A percentile compares a stretch with the other conserved stretches of the same genome.
phyloP scores from a whole-genome alignment of 2,888 invertebrate species.

The Scrobipalpa costella region DNA sequence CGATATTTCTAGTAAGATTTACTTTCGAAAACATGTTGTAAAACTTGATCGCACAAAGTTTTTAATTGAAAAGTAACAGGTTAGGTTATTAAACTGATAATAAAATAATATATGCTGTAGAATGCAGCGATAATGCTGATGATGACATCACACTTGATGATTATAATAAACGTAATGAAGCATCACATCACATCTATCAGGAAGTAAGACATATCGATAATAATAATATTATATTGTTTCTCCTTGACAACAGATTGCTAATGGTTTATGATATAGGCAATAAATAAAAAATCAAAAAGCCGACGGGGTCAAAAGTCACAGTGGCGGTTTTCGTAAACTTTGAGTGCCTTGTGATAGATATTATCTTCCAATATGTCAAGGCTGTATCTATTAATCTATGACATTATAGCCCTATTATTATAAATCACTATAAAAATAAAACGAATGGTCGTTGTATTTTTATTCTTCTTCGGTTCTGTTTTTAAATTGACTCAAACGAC shows the following conservation, averaged over 20 bases:
- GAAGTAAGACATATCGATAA: slow-evolving; percentile 8
- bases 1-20: not conserved
- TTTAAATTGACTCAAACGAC: not conserved
- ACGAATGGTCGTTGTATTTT: not conserved
- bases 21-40: not conserved
- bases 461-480: not conserved
- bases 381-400: not conserved
- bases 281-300: slow-evolving; percentile 2
- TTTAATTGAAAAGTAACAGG: no score
- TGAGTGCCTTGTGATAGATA: not conserved
- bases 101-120: not conserved
- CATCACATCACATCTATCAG: not conserved
- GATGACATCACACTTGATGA: slow-evolving; percentile 6
- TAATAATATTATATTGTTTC: slow-evolving; percentile 2
- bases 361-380: not conserved
- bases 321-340: not conserved
- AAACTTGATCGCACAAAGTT: not conserved
- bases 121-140: not conserved
- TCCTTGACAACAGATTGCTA: slow-evolving; percentile 9
- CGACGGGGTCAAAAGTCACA: slow-evolving; percentile 10
- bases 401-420: not conserved
- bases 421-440: not conserved
- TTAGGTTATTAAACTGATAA: not conserved
- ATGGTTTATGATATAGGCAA: slow-evolving; percentile 5
- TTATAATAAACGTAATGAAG: not conserved